A percentile compares a stretch with the other conserved stretches of the same genome.
phyloP scores from a whole-genome alignment of 2,113 vertebrate genomes.

The Geothlypis trichas region DNA sequence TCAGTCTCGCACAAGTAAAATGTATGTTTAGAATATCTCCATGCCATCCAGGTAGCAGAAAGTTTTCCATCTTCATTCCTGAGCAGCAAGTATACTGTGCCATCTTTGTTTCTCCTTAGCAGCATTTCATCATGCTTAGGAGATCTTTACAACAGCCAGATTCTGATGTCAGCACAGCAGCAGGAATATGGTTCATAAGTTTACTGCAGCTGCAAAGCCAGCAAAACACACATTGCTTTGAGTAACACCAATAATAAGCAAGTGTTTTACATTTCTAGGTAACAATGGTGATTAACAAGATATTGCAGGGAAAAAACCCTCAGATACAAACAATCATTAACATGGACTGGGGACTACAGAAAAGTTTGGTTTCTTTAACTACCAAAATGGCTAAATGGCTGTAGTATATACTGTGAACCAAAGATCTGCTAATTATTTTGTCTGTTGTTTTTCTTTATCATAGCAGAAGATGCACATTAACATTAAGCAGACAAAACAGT shows the following conservation, averaged over 20 bases:
- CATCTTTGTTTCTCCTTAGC: not conserved
- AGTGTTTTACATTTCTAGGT: slow-evolving; percentile 22
- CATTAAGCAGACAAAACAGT: not conserved
- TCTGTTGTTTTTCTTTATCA: not conserved
- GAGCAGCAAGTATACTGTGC: not conserved
- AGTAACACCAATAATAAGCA: not conserved
- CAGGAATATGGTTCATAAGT: slow-evolving; percentile 23
- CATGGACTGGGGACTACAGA: not conserved
- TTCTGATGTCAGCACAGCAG: slow-evolving; percentile 10
- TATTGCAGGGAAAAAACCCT: not conserved
- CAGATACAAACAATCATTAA: not conserved
- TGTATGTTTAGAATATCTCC: not conserved
- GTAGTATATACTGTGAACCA: not conserved
- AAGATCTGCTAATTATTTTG: not conserved
- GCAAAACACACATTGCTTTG: not conserved
- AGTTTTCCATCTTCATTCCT: not conserved
- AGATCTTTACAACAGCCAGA: slow-evolving; percentile 20
- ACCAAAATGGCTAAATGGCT: not conserved
- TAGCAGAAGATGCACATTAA: not conserved
- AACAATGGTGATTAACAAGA: slow-evolving; percentile 5
- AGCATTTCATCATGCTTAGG: not conserved
- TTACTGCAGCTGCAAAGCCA: slow-evolving; percentile 28
- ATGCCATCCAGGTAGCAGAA: not conserved
- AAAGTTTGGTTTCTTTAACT: not conserved
- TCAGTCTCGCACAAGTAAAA: not conserved